Conservation (phyloP, 2,797 vertebrate genomes). For the Chiloscyllium punctatum region DNA sequence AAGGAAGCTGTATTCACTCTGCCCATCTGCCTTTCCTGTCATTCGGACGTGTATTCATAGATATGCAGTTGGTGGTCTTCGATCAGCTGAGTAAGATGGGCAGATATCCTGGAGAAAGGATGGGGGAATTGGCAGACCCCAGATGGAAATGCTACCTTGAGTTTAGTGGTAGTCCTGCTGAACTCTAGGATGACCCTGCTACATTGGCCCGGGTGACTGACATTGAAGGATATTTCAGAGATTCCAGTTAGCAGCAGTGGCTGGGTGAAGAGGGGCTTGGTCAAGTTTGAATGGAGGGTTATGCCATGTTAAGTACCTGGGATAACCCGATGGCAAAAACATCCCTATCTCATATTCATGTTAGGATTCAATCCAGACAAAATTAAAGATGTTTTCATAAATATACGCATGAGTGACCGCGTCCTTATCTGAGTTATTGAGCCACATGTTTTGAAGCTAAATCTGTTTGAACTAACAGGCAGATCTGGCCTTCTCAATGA, state of each 20-base stretch:
- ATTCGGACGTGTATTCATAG: too few relatives aligned
- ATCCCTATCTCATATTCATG: neutral
- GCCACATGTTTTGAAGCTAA: neutral
- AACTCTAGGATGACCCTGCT: too few relatives aligned
- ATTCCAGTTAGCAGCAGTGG: neutral
- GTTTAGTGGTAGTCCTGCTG: neutral
- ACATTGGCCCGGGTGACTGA: neutral
- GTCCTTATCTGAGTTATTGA: neutral
- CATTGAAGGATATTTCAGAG: neutral
- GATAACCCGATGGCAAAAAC: neutral
- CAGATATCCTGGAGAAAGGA: neutral
- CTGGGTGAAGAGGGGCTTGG: neutral
- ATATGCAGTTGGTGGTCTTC: neutral
- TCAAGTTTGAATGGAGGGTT: neutral
- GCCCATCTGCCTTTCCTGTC: too few relatives aligned
- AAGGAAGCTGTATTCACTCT: too few relatives aligned
- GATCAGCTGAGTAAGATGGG: neutral
- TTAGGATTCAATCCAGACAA: too few relatives aligned
- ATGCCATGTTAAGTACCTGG: neutral
- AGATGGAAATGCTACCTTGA: neutral
- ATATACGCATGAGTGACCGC: neutral
- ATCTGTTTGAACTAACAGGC: neutral
- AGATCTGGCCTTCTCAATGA: neutral
- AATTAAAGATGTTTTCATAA: neutral
- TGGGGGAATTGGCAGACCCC: neutral